Evolutionary conservation across 2,113 vertebrate species (phyloP).

Genomic region (Chinchilla lanigera): DNA sequence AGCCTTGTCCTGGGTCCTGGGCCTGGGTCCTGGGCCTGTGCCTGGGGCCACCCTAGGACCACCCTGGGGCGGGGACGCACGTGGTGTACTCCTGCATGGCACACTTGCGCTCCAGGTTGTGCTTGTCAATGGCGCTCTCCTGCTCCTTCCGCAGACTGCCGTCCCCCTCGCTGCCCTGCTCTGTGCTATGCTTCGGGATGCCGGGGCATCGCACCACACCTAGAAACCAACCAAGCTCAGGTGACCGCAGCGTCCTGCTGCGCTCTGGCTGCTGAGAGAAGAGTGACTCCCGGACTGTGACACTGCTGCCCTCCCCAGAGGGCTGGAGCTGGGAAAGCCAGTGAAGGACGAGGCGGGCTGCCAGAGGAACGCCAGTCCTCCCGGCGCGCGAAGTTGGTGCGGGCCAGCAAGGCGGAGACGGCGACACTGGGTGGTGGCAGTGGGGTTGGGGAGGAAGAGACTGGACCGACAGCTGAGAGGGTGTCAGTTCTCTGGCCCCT

Average conservation of each 20-base stretch:
- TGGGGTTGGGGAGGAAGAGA: not conserved
- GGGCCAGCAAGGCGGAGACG: not conserved
- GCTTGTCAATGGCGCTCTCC: slow-evolving; percentile 85
- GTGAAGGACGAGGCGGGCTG: rapidly evolving
- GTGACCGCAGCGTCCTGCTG: rapidly evolving
- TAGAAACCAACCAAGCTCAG: slow-evolving; percentile 26
- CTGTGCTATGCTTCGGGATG: slow-evolving; percentile 70
- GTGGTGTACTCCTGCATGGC: slow-evolving; percentile 88
- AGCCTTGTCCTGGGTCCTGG: not conserved
- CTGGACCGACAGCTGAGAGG: not conserved
- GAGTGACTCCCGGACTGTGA: not conserved
- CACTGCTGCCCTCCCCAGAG: not conserved
- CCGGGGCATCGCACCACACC: slow-evolving; percentile 88
- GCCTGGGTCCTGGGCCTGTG: not conserved
- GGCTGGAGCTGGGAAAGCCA: not conserved
- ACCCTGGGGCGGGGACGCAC: slow-evolving; percentile 75
- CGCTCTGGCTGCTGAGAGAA: rapidly evolving
- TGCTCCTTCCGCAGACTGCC: slow-evolving; percentile 86
- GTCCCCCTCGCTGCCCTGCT: slow-evolving; percentile 47
- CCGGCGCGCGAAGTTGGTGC: rapidly evolving
- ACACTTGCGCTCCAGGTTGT: slow-evolving; percentile 88
- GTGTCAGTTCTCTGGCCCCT: not conserved
- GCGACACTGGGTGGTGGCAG: too few species aligned
- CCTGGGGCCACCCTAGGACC: too few species aligned
- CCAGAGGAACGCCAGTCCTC: not conserved